Evolutionary conservation across 2,113 vertebrate genomes (phyloP).

Genomic region (Podilymbus podiceps): DNA sequence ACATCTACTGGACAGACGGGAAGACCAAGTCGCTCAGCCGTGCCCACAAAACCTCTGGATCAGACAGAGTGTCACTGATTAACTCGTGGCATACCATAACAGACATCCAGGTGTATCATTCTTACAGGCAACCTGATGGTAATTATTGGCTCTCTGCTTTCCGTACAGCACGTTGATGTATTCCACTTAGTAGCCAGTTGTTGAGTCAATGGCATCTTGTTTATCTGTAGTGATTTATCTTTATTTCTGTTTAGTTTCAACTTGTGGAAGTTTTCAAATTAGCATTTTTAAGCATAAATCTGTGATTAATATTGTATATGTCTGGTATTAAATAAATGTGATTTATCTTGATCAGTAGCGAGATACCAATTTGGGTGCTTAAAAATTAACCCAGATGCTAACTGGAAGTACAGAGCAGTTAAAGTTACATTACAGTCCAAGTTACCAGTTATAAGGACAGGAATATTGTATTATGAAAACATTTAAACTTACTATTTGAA

Average conservation of each 20-base stretch:
- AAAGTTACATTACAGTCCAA: background rate
- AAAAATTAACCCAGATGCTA: background rate
- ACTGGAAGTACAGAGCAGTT: background rate
- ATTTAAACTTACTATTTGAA: background rate
- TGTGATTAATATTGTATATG: background rate
- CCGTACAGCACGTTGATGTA: background rate
- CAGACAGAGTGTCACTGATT: slow-evolving; percentile 86
- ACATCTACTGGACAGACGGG: slow-evolving; percentile 97
- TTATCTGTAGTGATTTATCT: background rate
- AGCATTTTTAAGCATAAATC: background rate
- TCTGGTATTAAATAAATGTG: background rate
- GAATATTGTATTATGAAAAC: background rate
- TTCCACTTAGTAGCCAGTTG: slow-evolving; percentile 7
- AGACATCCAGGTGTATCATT: slow-evolving; percentile 96
- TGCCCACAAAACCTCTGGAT: slow-evolving; percentile 93
- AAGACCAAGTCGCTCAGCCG: slow-evolving; percentile 96
- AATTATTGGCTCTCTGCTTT: slow-evolving; percentile 67
- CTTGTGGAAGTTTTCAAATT: background rate
- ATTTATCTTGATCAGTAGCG: background rate
- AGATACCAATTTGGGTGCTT: background rate
- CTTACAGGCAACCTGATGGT: slow-evolving; percentile 97
- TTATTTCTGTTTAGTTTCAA: background rate
- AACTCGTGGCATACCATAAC: slow-evolving; percentile 98
- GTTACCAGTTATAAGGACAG: background rate
- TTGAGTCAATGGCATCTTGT: background rate